phyloP scores from a whole-genome alignment of 2,797 vertebrate species.

The Ctenopoma kingsleyae region DNA sequence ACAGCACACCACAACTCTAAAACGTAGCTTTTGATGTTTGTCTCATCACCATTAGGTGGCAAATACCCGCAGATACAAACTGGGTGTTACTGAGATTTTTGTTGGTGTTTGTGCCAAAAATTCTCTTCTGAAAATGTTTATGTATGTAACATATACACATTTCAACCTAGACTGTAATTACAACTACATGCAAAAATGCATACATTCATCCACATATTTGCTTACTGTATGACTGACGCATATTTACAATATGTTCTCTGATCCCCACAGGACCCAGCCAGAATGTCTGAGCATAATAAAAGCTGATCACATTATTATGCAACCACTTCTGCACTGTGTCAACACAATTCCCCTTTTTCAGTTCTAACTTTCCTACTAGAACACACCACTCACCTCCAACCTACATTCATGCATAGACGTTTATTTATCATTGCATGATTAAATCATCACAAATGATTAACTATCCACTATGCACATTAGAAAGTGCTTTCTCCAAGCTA shows the following conservation, averaged over 20 bases:
- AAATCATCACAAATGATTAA: constrained; percentile 11
- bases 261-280: background rate
- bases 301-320: constrained; percentile 8
- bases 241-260: constrained; percentile 36
- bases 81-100: background rate
- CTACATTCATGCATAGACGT: background rate
- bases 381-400: constrained; percentile 5
- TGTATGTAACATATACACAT: background rate
- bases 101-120: background rate
- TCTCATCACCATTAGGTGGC: background rate
- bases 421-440: background rate
- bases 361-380: background rate
- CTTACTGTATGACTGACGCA: constrained; percentile 18
- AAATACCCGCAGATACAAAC: background rate
- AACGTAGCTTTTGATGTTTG: background rate
- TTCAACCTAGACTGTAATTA: constrained; percentile 3
- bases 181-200: background rate
- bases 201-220: constrained; percentile 11
- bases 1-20: background rate
- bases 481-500: background rate
- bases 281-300: constrained; percentile 13
- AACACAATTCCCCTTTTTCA: background rate
- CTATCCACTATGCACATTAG: background rate
- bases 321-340: constrained; percentile 13
- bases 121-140: constrained; percentile 1